Evolutionary conservation across 2,113 vertebrate species (phyloP).

Genomic region (Eurystomus gularis): DNA sequence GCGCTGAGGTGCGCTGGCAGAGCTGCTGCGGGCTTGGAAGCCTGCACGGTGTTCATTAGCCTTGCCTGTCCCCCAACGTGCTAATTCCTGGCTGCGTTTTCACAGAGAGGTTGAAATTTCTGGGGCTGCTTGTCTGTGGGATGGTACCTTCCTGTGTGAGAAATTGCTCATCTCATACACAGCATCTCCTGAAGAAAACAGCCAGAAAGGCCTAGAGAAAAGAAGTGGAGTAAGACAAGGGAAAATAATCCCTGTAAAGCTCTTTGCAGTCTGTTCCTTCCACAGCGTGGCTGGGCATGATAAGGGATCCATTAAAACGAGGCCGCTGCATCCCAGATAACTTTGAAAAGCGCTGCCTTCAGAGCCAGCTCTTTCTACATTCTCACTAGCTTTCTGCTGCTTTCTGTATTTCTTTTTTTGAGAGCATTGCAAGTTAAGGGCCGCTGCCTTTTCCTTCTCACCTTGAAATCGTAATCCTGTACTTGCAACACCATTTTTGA

Average conservation of each 20-base stretch:
- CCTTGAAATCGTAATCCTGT: background rate
- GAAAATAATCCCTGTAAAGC: background rate
- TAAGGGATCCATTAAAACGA: background rate
- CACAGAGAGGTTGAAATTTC: background rate
- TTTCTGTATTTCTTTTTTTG: background rate
- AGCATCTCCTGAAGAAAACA: background rate
- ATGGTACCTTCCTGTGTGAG: background rate
- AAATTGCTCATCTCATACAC: background rate
- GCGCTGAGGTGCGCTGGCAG: background rate
- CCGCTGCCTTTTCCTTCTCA: background rate
- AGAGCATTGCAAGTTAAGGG: background rate
- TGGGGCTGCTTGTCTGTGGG: background rate
- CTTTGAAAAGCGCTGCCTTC: background rate
- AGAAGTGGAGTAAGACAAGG: background rate
- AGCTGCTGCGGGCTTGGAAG: background rate
- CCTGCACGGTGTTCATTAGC: rapidly evolving
- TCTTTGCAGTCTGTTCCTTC: background rate
- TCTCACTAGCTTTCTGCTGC: background rate
- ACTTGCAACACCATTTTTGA: background rate
- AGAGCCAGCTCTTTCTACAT: background rate
- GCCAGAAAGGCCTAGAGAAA: background rate
- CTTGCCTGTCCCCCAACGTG: background rate
- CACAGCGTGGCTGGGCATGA: background rate
- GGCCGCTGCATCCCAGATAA: background rate
- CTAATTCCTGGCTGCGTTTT: background rate